Evolutionary conservation across 2,113 vertebrate species (phyloP), one percentile per base, ranked within the genome.

Genomic region (Alces alces): DNA sequence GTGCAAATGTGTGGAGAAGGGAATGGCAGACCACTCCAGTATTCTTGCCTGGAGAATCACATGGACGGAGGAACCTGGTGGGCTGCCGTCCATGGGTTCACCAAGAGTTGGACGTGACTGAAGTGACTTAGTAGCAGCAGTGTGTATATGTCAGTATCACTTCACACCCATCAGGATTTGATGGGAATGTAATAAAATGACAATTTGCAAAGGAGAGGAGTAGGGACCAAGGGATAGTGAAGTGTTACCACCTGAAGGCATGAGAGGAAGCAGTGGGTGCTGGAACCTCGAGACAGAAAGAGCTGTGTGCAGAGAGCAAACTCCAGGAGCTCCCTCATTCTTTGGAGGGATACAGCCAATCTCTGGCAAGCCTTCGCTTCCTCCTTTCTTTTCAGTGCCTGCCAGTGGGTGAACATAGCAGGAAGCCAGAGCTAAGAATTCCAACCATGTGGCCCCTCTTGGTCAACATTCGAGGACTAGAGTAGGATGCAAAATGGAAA

Each of bases 311-410:
- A 78, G 3, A 95, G 8, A 39, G 5, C 6, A 16, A 30, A 28
- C 25, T 85, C 17, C 1, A 1, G 7, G 54, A 80, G 12, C 30
- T 36, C 30, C 85, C 3, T 25, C 14, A 13, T 55, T 36, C 25
- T 2, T 33, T 83, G 25, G 5, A 64, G 57, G 25, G 52, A n/a
- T 28, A 8, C 1, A 47, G 15, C 57, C 16, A 4, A 2, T 27
- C 28, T 3, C 39, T 9, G 7, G 15, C 0, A 8, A 85, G 36
- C 15, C 21, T 3, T 10, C 7, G 0, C 13, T 86, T 5, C 43
- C 47, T 66, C 36, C 43, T 1, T 17, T 33, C 21, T 1, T 28
- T 3, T 36, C 47, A 19, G 16, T 43, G 43, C 33, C 73, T 19
- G 54, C 3, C 11, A n/a, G 23, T 2, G 73, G 4, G 23, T 93